Base-by-base conservation (phyloP, 1,140 invertebrate species). In the Orius insidiosus region DNA sequence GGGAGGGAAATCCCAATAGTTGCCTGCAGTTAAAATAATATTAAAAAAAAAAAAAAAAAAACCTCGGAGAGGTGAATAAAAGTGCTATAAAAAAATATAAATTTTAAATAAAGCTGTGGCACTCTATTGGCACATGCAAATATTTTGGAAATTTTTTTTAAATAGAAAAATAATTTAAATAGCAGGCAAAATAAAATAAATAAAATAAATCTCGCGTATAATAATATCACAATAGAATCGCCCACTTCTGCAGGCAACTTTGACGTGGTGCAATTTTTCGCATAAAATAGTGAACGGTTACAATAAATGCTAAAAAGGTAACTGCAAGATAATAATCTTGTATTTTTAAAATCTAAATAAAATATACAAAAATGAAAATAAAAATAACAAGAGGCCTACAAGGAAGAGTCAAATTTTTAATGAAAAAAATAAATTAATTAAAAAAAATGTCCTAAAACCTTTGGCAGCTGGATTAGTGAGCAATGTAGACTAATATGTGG, bases 271-370 rank as follows among this genome's bases (percentile, higher is more conserved):
- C 48, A 46, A 24, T 46, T 46, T 46, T 40, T 40, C 11, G 16
- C 45, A 16, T 46, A 32, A 34, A 37, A 45, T 7, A 30, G 44
- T 49, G 36, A 33, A 49, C 47, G 44, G 47, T 49, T 48, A 49
- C 42, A 39, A 38, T 48, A 49, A 49, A 49, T 45, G 42, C 47
- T 49, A 45, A 47, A 47, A 49, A 49, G 43, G 48, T 49, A 49
- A 49, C 48, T 49, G 48, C n/a, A n/a, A n/a, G n/a, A n/a, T n/a
- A n/a, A n/a, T n/a, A n/a, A n/a, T 45, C 11, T 38, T 13, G 5
- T 13, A 4, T 36, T 3, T 15, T 13, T 15, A 36, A 36, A 15
- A 36, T 44, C 30, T 13, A 13, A 10, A 24, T 33, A 44, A 50
- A 50, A 45, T 47, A 47, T 40, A 51, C 38, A 51, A 47, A 51